phyloP scores from a whole-genome alignment of 2,888 invertebrate species.

The Epinotia demarniana region DNA sequence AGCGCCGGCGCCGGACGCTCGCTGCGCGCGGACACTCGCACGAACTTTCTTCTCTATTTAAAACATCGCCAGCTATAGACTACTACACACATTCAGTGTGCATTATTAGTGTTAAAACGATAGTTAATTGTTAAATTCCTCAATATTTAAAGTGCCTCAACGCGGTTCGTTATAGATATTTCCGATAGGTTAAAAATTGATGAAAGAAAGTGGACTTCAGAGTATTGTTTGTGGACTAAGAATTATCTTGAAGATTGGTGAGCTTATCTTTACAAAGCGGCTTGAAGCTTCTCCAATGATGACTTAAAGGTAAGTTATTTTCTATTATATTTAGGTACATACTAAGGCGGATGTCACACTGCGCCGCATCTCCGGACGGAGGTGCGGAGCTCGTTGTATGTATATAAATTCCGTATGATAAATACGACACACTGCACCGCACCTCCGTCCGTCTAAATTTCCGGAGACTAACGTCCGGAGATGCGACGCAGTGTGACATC shows the following conservation, averaged over 20 bases:
- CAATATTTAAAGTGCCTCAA: constrained; percentile 61
- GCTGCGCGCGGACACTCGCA: constrained; percentile 38
- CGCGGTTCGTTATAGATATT: constrained; percentile 52
- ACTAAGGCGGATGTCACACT: too few relatives aligned
- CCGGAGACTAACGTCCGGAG: too few relatives aligned
- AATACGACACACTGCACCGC: too few relatives aligned
- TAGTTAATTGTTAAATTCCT: constrained; percentile 49
- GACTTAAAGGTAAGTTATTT: constrained; percentile 73
- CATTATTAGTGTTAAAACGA: constrained; percentile 51
- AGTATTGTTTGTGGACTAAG: constrained; percentile 51
- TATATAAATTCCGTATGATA: too few relatives aligned
- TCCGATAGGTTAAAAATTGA: constrained; percentile 43
- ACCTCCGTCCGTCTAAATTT: too few relatives aligned
- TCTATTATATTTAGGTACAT: too few relatives aligned
- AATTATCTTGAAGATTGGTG: constrained; percentile 55
- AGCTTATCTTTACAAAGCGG: constrained; percentile 57
- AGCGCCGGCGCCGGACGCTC: constrained; percentile 42
- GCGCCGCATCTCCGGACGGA: too few relatives aligned
- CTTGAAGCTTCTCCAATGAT: constrained; percentile 64
- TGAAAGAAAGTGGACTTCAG: constrained; percentile 38
- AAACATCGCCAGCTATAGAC: constrained; percentile 46
- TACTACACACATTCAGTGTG: constrained; percentile 50
- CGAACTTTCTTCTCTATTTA: constrained; percentile 49
- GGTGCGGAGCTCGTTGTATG: too few relatives aligned
- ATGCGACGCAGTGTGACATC: too few relatives aligned